Percentiles rank a stretch among this genome's conserved stretches.
These are phyloP conservation scores for Mormyrus iriodes DNA, from an alignment of 2,113 vertebrate species.

Conservation along the genomic window DNA sequence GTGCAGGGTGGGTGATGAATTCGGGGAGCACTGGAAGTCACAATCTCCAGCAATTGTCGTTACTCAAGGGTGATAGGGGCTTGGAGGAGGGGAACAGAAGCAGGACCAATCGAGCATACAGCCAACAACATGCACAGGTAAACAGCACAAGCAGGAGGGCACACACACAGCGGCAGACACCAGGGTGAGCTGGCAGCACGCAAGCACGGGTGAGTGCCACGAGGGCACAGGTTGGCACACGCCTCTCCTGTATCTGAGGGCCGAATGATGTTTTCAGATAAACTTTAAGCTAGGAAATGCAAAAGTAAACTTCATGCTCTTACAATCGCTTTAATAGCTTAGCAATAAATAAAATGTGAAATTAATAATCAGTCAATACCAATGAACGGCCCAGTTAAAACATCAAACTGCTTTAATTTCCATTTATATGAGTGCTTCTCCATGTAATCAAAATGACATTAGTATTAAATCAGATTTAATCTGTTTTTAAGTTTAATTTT, in stretches of 20 bases:
- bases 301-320: not conserved
- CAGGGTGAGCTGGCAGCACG: not conserved
- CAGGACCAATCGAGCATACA: too few species aligned
- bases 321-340: not conserved
- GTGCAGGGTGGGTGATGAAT: constrained; percentile 57
- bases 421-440: not conserved
- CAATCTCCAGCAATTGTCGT: constrained; percentile 48
- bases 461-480: not conserved
- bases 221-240: not conserved
- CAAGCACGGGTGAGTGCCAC: not conserved
- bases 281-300: not conserved
- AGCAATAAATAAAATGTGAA: not conserved
- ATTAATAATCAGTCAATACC: not conserved
- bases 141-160: not conserved
- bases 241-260: not conserved
- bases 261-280: not conserved
- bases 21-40: constrained; percentile 57
- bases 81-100: constrained; percentile 32
- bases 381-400: not conserved
- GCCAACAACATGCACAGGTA: not conserved
- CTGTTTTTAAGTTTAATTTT: not conserved
- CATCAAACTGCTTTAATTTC: not conserved
- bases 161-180: not conserved
- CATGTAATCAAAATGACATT: not conserved
- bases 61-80: constrained; percentile 66